A percentile compares a stretch with the other conserved stretches of the same genome.
Conservation (phyloP, 2,113 vertebrate genomes). For the Aphelocoma coerulescens region DNA sequence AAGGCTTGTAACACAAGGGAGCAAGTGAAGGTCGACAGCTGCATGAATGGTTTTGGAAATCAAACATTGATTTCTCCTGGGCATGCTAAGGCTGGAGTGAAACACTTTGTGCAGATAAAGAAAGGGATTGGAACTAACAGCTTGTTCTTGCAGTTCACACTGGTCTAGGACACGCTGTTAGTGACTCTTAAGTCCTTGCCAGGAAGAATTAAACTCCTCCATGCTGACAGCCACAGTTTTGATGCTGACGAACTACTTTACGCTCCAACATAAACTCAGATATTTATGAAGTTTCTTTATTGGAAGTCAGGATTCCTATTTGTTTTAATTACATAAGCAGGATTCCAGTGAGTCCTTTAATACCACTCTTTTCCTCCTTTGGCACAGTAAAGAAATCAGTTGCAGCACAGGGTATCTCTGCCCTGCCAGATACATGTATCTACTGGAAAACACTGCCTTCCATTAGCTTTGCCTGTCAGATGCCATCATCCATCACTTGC, state of each 20-base stretch:
- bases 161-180: background rate
- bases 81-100: background rate
- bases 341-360: conserved; percentile 41
- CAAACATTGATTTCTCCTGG: background rate
- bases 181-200: background rate
- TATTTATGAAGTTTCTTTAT: conserved; percentile 55
- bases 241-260: conserved; percentile 47
- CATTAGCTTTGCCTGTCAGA: conserved; percentile 26
- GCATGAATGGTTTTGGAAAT: background rate
- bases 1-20: background rate
- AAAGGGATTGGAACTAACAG: background rate
- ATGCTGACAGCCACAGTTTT: conserved; percentile 49
- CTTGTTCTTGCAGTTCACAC: background rate
- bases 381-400: background rate
- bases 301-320: conserved; percentile 41
- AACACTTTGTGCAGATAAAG: background rate
- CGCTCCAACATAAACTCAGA: conserved; percentile 25
- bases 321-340: conserved; percentile 56
- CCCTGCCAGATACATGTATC: conserved; percentile 13
- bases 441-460: background rate
- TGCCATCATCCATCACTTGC: conserved; percentile 16
- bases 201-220: conserved; percentile 52
- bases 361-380: background rate
- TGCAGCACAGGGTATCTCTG: background rate
- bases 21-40: background rate